Evolutionary conservation across 2,113 vertebrate genomes (phyloP).

Genomic region (Sinocyclocheilus rhinocerous): DNA sequence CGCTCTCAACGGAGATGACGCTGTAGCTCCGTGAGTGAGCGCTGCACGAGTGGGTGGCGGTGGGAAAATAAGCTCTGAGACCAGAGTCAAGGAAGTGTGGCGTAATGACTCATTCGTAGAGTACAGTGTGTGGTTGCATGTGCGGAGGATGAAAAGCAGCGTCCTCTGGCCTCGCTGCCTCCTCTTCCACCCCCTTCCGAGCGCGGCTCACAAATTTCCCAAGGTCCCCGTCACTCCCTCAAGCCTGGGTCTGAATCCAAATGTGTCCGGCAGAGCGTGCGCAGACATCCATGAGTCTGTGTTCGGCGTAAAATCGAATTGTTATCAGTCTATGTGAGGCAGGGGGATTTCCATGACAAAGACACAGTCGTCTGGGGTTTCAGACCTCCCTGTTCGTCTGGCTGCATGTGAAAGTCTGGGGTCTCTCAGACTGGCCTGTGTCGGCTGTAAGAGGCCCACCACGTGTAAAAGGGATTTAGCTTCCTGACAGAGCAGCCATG

Average conservation of each 20-base stretch:
- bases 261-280: background rate
- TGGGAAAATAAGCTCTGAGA: slow-evolving; percentile 44
- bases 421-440: background rate
- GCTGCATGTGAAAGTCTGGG: background rate
- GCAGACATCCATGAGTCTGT: background rate
- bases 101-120: slow-evolving; percentile 50
- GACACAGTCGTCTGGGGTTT: slow-evolving; percentile 58
- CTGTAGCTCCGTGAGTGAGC: background rate
- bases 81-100: slow-evolving; percentile 28
- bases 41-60: slow-evolving; percentile 36
- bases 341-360: slow-evolving; percentile 68
- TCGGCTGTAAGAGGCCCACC: slow-evolving; percentile 28
- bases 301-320: background rate
- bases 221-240: slow-evolving; percentile 2
- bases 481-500: background rate
- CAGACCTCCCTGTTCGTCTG: slow-evolving; percentile 46
- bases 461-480: background rate
- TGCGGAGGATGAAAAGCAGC: slow-evolving; percentile 61
- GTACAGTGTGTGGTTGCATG: slow-evolving; percentile 36
- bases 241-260: slow-evolving; percentile 21
- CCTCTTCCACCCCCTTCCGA: slow-evolving; percentile 15
- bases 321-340: slow-evolving; percentile 45
- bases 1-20: slow-evolving; percentile 35
- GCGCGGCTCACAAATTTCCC: slow-evolving; percentile 1
- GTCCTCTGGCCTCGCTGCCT: slow-evolving; percentile 57